Evolutionary conservation across 2,888 invertebrate genomes (phyloP).

Genomic region (Beris morrisii): DNA sequence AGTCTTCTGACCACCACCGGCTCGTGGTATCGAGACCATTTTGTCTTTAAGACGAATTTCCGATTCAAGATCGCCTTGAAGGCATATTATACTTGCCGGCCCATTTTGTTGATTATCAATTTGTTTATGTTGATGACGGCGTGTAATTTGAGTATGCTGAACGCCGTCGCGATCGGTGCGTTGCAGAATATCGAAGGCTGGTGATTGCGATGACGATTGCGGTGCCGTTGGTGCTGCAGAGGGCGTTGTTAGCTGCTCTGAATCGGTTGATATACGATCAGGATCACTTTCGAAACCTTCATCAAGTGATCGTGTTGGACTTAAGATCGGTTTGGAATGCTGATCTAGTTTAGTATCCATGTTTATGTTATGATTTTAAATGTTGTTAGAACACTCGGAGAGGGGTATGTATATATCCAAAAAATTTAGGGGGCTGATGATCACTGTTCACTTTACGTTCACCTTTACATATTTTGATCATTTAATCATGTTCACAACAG

Average conservation of each 20-base stretch:
- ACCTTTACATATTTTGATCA: too few relatives aligned
- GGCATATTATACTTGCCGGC: conserved; percentile 36
- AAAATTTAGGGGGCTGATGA: not conserved
- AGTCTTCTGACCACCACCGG: conserved; percentile 34
- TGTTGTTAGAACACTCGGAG: not conserved
- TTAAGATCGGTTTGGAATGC: conserved; percentile 55
- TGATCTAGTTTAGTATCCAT: conserved; percentile 52
- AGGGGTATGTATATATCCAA: not conserved
- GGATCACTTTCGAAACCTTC: conserved; percentile 59
- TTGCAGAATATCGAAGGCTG: conserved; percentile 43
- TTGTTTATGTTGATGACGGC: conserved; percentile 43
- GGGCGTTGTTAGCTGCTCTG: conserved; percentile 48
- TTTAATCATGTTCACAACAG: too few relatives aligned
- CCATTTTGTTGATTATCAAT: conserved; percentile 33
- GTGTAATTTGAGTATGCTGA: conserved; percentile 51
- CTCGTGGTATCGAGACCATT: conserved; percentile 42
- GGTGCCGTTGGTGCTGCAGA: conserved; percentile 42
- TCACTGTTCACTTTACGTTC: not conserved
- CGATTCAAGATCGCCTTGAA: conserved; percentile 38
- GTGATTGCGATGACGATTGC: conserved; percentile 33
- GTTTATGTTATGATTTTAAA: not conserved
- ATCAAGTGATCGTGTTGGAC: conserved; percentile 57
- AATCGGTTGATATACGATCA: conserved; percentile 57
- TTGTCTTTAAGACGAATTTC: conserved; percentile 38
- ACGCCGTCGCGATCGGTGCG: conserved; percentile 45